Percentiles rank a stretch among this genome's conserved stretches.
These are phyloP conservation scores for Setophaga coronata DNA, from an alignment of 2,113 vertebrate genomes.

Conservation along the genomic window DNA sequence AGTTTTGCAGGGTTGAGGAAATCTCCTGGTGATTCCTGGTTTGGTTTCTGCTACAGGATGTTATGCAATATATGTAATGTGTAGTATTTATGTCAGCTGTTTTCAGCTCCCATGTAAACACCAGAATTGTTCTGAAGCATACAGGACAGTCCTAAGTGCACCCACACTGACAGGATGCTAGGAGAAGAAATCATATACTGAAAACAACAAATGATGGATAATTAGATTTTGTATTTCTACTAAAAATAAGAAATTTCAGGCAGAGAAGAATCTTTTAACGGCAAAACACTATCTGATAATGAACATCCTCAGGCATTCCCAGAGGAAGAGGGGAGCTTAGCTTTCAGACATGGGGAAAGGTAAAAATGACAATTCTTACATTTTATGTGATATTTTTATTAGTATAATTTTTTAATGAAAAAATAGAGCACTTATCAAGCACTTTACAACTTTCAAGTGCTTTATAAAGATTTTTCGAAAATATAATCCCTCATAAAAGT, in stretches of 20 bases:
- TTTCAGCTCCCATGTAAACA: not conserved
- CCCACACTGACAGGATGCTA: not conserved
- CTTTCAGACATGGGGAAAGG: conserved; percentile 7
- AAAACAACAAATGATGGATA: not conserved
- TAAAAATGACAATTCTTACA: not conserved
- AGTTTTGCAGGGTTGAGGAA: not conserved
- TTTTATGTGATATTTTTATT: conserved; percentile 9
- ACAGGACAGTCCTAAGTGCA: not conserved
- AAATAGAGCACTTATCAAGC: conserved; percentile 43
- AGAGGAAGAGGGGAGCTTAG: not conserved
- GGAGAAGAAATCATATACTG: not conserved
- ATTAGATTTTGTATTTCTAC: conserved; percentile 4
- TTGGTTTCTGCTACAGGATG: not conserved
- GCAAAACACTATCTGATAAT: not conserved
- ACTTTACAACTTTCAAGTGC: conserved; percentile 23
- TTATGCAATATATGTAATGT: not conserved
- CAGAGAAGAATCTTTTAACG: not conserved
- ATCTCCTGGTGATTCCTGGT: not conserved
- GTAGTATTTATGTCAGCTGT: not conserved
- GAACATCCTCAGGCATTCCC: not conserved
- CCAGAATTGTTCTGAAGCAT: not conserved
- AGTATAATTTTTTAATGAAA: conserved; percentile 38
- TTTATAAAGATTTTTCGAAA: conserved; percentile 3
- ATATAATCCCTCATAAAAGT: not conserved
- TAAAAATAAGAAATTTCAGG: not conserved